Percentiles rank a stretch among this genome's conserved stretches.
Conservation (phyloP, 2,113 vertebrate species). For the Mixornis gularis region DNA sequence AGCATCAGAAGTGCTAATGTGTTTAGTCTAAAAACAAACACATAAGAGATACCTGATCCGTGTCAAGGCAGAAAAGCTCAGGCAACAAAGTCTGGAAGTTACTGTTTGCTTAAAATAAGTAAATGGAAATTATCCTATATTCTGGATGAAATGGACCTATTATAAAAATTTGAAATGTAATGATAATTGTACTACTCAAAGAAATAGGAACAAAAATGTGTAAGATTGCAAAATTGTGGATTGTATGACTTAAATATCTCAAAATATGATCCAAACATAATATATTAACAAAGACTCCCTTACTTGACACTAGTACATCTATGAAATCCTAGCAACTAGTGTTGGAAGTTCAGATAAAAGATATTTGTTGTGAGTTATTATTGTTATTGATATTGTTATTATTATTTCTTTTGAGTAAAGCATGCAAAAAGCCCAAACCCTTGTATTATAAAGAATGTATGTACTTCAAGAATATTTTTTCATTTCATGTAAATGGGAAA, state of each 20-base stretch:
- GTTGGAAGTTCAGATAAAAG: neutral
- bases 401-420: neutral
- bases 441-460: neutral
- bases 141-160: neutral
- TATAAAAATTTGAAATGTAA: neutral
- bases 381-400: neutral
- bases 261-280: neutral
- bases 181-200: neutral
- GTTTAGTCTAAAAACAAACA: neutral
- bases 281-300: neutral
- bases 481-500: neutral
- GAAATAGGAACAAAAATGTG: neutral
- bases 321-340: neutral
- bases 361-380: neutral
- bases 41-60: neutral
- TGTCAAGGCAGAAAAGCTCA: neutral
- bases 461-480: neutral
- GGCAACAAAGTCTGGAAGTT: neutral
- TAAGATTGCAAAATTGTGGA: neutral
- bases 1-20: neutral
- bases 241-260: neutral
- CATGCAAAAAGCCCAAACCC: rapidly evolving
- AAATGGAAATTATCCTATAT: neutral
- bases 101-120: neutral
- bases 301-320: neutral